Evolutionary conservation across 2,797 vertebrate genomes (phyloP).

Genomic region (Gambusia yucatana): DNA sequence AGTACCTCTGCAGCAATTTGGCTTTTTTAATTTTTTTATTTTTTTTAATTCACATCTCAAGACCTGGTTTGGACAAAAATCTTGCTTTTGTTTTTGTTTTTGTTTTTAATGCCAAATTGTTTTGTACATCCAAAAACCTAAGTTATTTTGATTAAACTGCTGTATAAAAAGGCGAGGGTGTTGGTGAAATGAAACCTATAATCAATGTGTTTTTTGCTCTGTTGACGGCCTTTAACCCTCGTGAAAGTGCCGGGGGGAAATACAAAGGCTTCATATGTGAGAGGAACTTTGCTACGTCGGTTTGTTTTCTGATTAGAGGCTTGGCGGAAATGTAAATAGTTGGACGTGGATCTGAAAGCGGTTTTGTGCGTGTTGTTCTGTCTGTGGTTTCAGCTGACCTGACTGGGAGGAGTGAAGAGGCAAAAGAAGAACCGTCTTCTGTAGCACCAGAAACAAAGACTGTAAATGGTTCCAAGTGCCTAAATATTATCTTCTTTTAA

Average conservation of each 20-base stretch:
- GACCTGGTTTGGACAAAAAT: background rate
- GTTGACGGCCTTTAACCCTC: slow-evolving; percentile 31
- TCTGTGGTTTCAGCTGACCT: slow-evolving; percentile 71
- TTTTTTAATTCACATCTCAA: background rate
- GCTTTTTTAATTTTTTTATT: background rate
- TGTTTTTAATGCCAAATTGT: slow-evolving; percentile 54
- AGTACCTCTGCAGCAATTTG: background rate
- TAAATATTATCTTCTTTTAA: slow-evolving; percentile 67
- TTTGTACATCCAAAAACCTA: slow-evolving; percentile 48
- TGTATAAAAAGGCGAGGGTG: slow-evolving; percentile 53
- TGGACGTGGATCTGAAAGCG: slow-evolving; percentile 53
- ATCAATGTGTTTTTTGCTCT: slow-evolving; percentile 38
- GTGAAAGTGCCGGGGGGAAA: slow-evolving; percentile 32
- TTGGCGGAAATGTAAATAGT: slow-evolving; percentile 70
- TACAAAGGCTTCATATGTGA: slow-evolving; percentile 50
- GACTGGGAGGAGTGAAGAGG: slow-evolving; percentile 51
- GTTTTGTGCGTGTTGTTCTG: slow-evolving; percentile 50
- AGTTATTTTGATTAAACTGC: slow-evolving; percentile 75
- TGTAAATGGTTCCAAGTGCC: slow-evolving; percentile 76
- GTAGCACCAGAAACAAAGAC: slow-evolving; percentile 61
- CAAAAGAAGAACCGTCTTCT: slow-evolving; percentile 73
- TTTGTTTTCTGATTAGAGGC: slow-evolving; percentile 34
- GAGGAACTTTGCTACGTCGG: slow-evolving; percentile 44
- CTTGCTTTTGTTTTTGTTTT: slow-evolving; percentile 15
- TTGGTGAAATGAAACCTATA: background rate